phyloP scores from a whole-genome alignment of 2,888 invertebrate species.

The Napeogenes sylphis region DNA sequence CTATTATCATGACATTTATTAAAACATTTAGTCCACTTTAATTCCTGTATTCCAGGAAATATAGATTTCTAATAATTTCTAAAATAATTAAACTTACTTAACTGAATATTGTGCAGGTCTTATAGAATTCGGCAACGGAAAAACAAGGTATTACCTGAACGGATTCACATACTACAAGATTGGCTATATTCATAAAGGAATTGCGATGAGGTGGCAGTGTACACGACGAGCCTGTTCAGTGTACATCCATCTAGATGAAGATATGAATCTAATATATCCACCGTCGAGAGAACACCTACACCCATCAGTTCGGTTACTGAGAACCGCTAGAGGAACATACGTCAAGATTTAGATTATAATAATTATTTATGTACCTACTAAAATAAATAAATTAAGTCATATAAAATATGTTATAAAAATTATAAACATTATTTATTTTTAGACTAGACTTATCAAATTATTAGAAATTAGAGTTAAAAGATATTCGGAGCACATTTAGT shows the following conservation, averaged over 20 bases:
- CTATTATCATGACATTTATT: no score
- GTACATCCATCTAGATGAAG: conserved; percentile 22
- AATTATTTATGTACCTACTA: not conserved
- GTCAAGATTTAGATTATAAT: conserved; percentile 20
- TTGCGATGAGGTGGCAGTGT: conserved; percentile 5
- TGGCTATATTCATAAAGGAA: conserved; percentile 13
- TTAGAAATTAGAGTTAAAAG: no score
- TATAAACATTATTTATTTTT: not conserved
- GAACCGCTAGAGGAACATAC: conserved; percentile 34
- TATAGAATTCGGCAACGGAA: conserved; percentile 16
- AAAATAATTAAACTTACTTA: no score
- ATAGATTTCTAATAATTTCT: no score
- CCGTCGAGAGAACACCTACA: conserved; percentile 35
- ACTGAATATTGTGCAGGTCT: conserved; percentile 9
- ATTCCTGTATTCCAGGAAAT: no score
- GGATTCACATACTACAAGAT: conserved; percentile 15
- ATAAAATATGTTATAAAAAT: no score
- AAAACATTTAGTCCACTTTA: no score
- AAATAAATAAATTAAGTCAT: no score
- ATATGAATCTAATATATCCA: conserved; percentile 24
- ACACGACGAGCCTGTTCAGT: conserved; percentile 13
- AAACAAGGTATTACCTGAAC: conserved; percentile 11
- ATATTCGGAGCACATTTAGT: not conserved
- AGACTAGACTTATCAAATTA: not conserved
- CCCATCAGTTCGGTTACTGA: conserved; percentile 24